A percentile compares a stretch with the other conserved stretches of the same genome.
Conservation (phyloP, 2,797 vertebrate species). For the Pyrrhura leucotis region DNA sequence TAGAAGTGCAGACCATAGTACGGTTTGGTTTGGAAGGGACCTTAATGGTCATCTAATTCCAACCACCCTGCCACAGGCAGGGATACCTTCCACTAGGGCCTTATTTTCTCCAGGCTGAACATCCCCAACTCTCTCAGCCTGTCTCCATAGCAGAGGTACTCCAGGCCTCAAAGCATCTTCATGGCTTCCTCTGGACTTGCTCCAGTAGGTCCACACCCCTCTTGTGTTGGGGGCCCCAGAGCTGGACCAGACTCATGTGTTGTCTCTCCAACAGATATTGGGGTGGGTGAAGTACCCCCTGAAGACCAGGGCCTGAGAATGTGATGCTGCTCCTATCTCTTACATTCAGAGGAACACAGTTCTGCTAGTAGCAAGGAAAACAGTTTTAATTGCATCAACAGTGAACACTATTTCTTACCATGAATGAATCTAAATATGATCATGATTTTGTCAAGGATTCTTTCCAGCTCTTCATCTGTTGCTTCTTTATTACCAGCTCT, state of each 20-base stretch:
- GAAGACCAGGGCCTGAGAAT: background rate
- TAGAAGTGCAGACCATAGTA: background rate
- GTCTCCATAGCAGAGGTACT: background rate
- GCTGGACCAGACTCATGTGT: background rate
- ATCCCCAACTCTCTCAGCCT: background rate
- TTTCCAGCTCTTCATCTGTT: slow-evolving; percentile 84
- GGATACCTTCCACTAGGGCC: background rate
- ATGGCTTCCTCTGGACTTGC: background rate
- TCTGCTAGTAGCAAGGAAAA: background rate
- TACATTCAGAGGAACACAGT: background rate
- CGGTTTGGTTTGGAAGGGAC: background rate
- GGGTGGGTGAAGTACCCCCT: background rate
- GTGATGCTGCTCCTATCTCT: background rate
- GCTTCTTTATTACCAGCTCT: slow-evolving; percentile 86
- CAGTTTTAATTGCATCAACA: background rate
- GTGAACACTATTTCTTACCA: slow-evolving; percentile 67
- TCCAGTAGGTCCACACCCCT: background rate
- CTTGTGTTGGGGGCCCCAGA: background rate
- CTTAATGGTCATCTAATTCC: background rate
- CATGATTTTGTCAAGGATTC: slow-evolving; percentile 86
- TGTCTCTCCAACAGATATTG: background rate
- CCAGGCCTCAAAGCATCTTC: background rate
- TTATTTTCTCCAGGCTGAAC: background rate
- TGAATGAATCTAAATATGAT: slow-evolving; percentile 86
- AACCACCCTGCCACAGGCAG: background rate